phyloP scores from a whole-genome alignment of 2,797 vertebrate species.

The Cyprinodon diabolis region DNA sequence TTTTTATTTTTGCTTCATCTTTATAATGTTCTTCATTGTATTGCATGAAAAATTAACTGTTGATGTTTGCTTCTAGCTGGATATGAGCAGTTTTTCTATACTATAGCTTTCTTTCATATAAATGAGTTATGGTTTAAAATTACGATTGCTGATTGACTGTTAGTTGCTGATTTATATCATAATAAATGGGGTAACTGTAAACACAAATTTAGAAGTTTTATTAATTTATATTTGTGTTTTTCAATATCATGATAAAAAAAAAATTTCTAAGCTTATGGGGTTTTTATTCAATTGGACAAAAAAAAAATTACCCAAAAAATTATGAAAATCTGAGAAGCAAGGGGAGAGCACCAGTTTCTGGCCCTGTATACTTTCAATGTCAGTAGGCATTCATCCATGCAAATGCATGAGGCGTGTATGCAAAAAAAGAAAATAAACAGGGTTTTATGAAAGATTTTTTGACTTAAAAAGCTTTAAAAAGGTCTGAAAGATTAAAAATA shows the following conservation, averaged over 20 bases:
- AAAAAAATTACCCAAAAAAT: neutral
- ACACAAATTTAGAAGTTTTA: neutral
- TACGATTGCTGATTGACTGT: conserved; percentile 1
- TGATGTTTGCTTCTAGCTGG: conserved; percentile 53
- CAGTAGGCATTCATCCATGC: too few relatives aligned
- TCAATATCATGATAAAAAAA: neutral
- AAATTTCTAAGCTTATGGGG: too few relatives aligned
- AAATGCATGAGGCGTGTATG: too few relatives aligned
- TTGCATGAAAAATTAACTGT: conserved; percentile 9
- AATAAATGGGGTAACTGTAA: neutral
- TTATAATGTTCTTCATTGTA: conserved; percentile 22
- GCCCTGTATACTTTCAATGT: too few relatives aligned
- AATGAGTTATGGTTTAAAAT: conserved; percentile 1
- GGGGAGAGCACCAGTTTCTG: too few relatives aligned
- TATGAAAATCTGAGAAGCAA: too few relatives aligned
- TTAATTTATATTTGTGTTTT: neutral
- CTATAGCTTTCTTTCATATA: conserved; percentile 5
- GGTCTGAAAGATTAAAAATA: too few relatives aligned
- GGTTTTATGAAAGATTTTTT: too few relatives aligned
- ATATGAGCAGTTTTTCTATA: conserved; percentile 11
- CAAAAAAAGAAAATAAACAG: too few relatives aligned
- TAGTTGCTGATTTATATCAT: neutral
- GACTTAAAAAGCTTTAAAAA: too few relatives aligned
- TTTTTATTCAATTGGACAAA: neutral
- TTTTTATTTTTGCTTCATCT: conserved; percentile 21